Base-by-base conservation (phyloP, 2,797 vertebrate species). In the Cirrhinus mrigala region DNA sequence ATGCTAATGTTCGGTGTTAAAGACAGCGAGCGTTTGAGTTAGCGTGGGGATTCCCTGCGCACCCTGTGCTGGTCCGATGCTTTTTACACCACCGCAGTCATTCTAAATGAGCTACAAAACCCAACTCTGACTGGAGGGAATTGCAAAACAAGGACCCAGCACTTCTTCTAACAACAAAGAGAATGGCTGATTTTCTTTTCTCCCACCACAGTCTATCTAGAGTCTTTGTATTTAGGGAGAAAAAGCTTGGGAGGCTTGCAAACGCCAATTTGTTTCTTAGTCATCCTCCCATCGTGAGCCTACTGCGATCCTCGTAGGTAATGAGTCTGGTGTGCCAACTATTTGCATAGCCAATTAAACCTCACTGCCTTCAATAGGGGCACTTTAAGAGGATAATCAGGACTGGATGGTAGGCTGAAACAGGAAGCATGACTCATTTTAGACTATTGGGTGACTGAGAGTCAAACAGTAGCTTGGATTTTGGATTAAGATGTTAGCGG, bases 301-400 rank as follows among this genome's bases (percentile, higher is more conserved):
- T 71, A 46, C 71, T 40, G 77, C 64, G 69, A 80, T 83, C 84
- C 88, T 54, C 40, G 40, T 52, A 81, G 87, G 87, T 89, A 90
- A 91, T 92, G 87, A 89, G 77, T 24, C 86, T 90, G 88, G 90
- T 91, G 81, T 86, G 79, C 84, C 56, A 85, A 90, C 79, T 84
- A 77, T 73, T 86, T 83, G 88, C 89, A 92, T 91, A 90, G 90
- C 92, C 93, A 93, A 92, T 95, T 93, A 94, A 93, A 92, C 88
- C 60, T 85, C 82, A 86, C 78, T 88, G 73, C 78, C 82, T 89
- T 90, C 86, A 89, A 84, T 70, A 76, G 82, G 79, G 89, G 82
- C 62, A 83, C 88, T 81, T 87, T 87, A 87, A 89, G 87, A 92
- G 87, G 90, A 92, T 90, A 89, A 92, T 88, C 87, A 74, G 40